A percentile compares a stretch with the other conserved stretches of the same genome.
phyloP scores from a whole-genome alignment of 2,113 vertebrate species.

The Caracal caracal region DNA sequence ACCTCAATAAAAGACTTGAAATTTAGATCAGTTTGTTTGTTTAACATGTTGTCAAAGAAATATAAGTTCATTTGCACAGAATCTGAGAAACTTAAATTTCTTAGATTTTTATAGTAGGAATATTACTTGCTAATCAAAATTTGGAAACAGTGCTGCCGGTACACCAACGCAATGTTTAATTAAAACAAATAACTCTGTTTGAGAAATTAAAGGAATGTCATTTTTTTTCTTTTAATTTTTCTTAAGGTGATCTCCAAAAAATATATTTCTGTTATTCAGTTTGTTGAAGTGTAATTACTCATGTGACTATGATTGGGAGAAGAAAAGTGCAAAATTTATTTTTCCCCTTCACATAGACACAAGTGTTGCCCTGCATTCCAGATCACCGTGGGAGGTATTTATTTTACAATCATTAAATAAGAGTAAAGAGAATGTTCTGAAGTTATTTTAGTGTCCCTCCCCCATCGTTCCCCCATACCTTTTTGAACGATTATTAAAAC shows the following conservation, averaged over 20 bases:
- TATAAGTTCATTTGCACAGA: not conserved
- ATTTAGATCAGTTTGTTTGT: not conserved
- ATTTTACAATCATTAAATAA: conserved; percentile 60
- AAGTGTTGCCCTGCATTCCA: not conserved
- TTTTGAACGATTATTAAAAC: conserved; percentile 42
- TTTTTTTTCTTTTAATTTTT: not conserved
- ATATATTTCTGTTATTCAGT: not conserved
- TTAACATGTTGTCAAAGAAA: not conserved
- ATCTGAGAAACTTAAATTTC: conserved; percentile 13
- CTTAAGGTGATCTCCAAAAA: conserved; percentile 9
- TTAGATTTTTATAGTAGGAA: not conserved
- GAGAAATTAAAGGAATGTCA: not conserved
- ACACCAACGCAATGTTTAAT: not conserved
- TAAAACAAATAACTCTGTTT: conserved; percentile 25
- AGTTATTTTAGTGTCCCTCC: conserved; percentile 43
- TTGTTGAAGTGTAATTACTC: conserved; percentile 54
- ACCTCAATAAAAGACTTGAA: not conserved
- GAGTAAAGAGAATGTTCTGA: conserved; percentile 30
- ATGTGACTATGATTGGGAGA: not conserved
- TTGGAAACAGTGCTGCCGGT: not conserved
- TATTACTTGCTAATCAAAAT: not conserved
- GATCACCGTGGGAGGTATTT: conserved; percentile 38
- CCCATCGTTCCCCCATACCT: not conserved
- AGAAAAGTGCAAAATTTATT: not conserved
- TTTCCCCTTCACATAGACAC: not conserved